Percentiles rank a stretch among this genome's conserved stretches.
Evolutionary conservation across 64 coral and sea anemone species (phyloP).

Genomic region (Montipora cactus): DNA sequence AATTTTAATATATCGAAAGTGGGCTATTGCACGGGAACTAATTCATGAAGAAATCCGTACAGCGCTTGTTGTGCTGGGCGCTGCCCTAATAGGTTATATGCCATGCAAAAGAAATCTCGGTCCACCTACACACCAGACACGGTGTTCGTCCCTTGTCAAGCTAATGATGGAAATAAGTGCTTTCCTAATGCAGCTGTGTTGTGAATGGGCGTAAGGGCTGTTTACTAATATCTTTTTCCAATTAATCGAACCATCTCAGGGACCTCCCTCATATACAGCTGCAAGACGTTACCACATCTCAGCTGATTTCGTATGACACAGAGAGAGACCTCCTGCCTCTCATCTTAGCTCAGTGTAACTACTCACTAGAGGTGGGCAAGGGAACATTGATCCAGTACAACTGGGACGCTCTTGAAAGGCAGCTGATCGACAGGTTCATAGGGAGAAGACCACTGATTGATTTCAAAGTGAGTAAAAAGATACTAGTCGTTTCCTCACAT

Average conservation of each 20-base stretch:
- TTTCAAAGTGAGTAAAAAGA: constrained; percentile 46
- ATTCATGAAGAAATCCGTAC: too few relatives aligned
- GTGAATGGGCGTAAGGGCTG: background rate
- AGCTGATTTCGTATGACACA: constrained; percentile 62
- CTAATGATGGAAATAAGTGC: too few relatives aligned
- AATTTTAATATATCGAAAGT: too few relatives aligned
- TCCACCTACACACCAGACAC: too few relatives aligned
- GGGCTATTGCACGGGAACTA: too few relatives aligned
- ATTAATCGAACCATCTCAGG: background rate
- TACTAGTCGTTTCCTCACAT: background rate
- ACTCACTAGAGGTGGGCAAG: constrained; percentile 72
- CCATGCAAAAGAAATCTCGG: too few relatives aligned
- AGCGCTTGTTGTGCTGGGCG: too few relatives aligned
- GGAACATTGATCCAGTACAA: constrained; percentile 73
- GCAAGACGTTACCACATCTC: constrained; percentile 43
- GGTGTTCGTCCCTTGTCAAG: too few relatives aligned
- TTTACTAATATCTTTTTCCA: background rate
- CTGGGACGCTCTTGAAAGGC: constrained; percentile 54
- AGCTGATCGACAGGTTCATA: constrained; percentile 78
- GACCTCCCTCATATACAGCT: constrained; percentile 36
- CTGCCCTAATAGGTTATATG: too few relatives aligned
- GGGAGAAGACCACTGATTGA: constrained; percentile 61
- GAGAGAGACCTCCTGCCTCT: constrained; percentile 73
- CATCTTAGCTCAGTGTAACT: constrained; percentile 65
- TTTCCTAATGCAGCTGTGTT: too few relatives aligned